Conservation (phyloP, 1,140 invertebrate genomes). For the Cataglyphis hispanica region DNA sequence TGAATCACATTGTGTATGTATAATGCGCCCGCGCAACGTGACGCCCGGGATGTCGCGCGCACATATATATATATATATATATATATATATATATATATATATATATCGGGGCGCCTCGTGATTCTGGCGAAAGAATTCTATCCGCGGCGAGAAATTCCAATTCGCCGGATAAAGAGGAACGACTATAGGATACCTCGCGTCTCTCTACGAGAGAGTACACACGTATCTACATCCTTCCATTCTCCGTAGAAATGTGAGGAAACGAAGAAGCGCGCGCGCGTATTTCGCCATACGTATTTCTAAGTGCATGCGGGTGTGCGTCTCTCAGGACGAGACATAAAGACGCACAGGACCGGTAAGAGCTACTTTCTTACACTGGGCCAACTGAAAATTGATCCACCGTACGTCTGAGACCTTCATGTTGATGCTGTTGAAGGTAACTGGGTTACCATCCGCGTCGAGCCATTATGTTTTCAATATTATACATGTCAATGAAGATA, state of each 20-base stretch:
- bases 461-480: neutral
- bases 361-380: constrained; percentile 72
- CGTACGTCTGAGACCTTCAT: constrained; percentile 11
- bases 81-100: too few species aligned
- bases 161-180: constrained; percentile 74
- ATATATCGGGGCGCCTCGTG: constrained; percentile 69
- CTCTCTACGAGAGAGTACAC: constrained; percentile 49
- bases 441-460: neutral
- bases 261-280: constrained; percentile 22
- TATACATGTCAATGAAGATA: neutral
- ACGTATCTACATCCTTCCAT: constrained; percentile 64
- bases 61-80: too few species aligned
- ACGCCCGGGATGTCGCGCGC: constrained; percentile 67
- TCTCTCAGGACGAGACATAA: constrained; percentile 66
- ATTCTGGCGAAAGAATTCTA: constrained; percentile 77
- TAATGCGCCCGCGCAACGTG: constrained; percentile 60
- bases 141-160: constrained; percentile 78
- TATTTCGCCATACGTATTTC: constrained; percentile 57
- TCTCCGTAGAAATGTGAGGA: constrained; percentile 62
- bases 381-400: constrained; percentile 74
- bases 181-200: constrained; percentile 65
- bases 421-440: constrained; percentile 29
- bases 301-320: constrained; percentile 51
- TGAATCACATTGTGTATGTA: constrained; percentile 62
- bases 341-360: constrained; percentile 72